phyloP scores from a whole-genome alignment of 1,140 invertebrate genomes.

The Tyrophagus putrescentiae region DNA sequence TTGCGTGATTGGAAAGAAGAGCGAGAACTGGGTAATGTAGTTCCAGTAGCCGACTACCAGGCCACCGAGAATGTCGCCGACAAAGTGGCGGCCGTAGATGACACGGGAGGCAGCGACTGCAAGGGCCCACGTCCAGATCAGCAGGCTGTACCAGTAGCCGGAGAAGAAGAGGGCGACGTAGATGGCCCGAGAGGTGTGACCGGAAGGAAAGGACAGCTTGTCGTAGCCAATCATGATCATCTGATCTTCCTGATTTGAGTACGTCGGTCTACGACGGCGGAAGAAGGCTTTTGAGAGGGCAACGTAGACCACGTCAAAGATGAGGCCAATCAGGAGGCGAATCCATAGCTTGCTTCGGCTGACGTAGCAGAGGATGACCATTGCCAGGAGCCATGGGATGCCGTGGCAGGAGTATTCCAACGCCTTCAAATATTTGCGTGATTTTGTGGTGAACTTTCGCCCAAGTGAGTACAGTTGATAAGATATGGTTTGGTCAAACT shows the following conservation, averaged over 20 bases:
- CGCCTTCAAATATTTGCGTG: background rate
- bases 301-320: constrained; percentile 69
- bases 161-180: constrained; percentile 48
- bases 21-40: constrained; percentile 18
- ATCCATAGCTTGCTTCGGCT: constrained; percentile 55
- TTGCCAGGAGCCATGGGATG: constrained; percentile 60
- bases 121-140: constrained; percentile 55
- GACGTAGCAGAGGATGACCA: constrained; percentile 52
- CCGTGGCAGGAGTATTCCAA: constrained; percentile 73
- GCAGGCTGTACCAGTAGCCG: constrained; percentile 35
- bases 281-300: constrained; percentile 62
- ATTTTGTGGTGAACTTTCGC: background rate
- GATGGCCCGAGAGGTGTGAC: constrained; percentile 73
- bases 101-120: constrained; percentile 61
- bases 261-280: constrained; percentile 53
- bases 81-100: constrained; percentile 62
- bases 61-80: constrained; percentile 68
- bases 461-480: constrained; percentile 6
- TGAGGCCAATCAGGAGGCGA: constrained; percentile 67
- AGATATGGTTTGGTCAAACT: background rate
- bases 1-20: constrained; percentile 14
- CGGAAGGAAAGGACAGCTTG: constrained; percentile 88
- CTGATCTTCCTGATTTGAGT: constrained; percentile 46
- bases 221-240: constrained; percentile 51
- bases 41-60: constrained; percentile 55